Base-by-base conservation (phyloP, 2,113 vertebrate genomes). In the Pelusios castaneus region DNA sequence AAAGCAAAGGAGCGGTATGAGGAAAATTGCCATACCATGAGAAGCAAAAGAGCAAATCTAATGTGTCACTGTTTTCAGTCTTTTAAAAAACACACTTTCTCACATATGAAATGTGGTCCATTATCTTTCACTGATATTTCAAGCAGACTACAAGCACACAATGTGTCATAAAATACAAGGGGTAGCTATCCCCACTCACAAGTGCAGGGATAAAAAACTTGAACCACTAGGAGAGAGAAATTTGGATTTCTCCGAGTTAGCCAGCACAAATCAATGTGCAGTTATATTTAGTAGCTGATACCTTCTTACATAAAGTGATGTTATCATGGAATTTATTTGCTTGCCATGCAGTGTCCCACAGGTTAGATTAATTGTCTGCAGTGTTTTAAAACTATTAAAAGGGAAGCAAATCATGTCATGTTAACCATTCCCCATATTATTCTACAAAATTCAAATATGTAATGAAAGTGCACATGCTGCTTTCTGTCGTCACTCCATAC, bases 11-110 rank as follows among this genome's bases (percentile, higher is more conserved):
- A 96, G 45, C n/a, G 73, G 17, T 77, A 81, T 56, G 81, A 95
- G 76, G 86, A 86, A 96, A 97, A 95, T 94, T 96, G 88, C 85
- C 89, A 43, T 91, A 49, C 82, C 91, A 76, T 91, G 92, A 94
- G 85, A 92, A 96, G 85, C 89, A 95, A 91, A 89, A 96, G 92
- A 96, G 81, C 54, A 96, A 97, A 94, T 84, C 91, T 96, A 92
- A 55, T 76, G 95, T 91, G 80, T 92, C 88, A 92, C 51, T 96
- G 95, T 93, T 88, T 91, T 94, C 90, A 85, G 87, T 84, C 43
- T 75, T 88, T 82, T 88, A 89, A 90, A 94, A 95, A 92, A 96
- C 52, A 38, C 89, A 94, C 56, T 67, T 97, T 95, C 95, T 97
- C 89, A 96, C 73, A 91, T 96, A 81, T 91, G 94, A 97, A 97